Base-by-base conservation (phyloP, 2,888 invertebrate genomes). In the Myopa tessellatipennis region DNA sequence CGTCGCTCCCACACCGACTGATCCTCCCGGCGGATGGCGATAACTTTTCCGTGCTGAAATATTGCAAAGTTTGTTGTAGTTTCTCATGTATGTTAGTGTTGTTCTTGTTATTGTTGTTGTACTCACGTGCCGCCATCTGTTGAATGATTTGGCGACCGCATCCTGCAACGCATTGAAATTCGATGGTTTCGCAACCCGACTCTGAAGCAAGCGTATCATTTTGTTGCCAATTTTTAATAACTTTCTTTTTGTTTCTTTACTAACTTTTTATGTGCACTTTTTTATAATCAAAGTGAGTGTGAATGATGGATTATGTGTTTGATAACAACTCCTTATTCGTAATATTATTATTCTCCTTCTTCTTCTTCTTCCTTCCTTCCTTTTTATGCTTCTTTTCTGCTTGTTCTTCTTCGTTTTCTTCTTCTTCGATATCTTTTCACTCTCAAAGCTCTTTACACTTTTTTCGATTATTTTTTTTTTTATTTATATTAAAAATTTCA, bases 1-100 rank as follows among this genome's bases (percentile, higher is more conserved):
- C 99, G 91, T 80, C 99, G 90, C 89, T 98, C 97, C 97, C 97
- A 98, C 86, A 98, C 96, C 84, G 96, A 96, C 88, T 97, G 97
- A 89, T 97, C 97, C 89, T 98, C 97, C 74, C 97, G 91, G 18
- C 97, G 91, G 82, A 97, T 95, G 4, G 96, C 97, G 84, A 97
- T 94, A 40, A 95, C 92, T 85, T 93, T 93, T 14, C 92, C 93
- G 81, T 90, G 89, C 90, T 93, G 85, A 68, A 83, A 74, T n/a
- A 26, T 50, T 18, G 45, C 45, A 4, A 61, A n/a, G 18, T 10
- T 26, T 10, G 7, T 26, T 61, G 8, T 10, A 18, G 50, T 50
- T 18, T 16, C 52, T 45, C 18, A 38, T 45, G 14, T 69, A 16
- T 14, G n/a, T 69, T 14, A 45, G n/a, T 6, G n/a, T 58, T 71